These are phyloP conservation scores for Drosophila percnosoma DNA, from an alignment of 2,888 invertebrate species.

Conservation along the genomic window DNA sequence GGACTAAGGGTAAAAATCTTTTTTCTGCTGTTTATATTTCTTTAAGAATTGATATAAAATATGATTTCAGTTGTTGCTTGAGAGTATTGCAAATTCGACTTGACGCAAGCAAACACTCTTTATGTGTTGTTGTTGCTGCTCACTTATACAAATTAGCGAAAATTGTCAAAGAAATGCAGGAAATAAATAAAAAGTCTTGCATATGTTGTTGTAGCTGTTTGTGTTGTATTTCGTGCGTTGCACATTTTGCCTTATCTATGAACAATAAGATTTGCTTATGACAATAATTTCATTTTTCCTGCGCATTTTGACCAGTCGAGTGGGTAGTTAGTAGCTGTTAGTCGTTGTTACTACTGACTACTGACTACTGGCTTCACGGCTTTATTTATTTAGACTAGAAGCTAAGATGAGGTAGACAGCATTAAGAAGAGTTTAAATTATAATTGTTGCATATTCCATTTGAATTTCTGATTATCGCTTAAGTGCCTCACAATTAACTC, in stretches of 20 bases:
- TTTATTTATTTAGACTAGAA: not conserved
- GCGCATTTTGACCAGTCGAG: conserved; percentile 10
- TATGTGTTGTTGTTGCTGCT: conserved; percentile 24
- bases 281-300: conserved; percentile 54
- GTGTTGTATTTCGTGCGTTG: conserved; percentile 55
- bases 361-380: not conserved
- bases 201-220: conserved; percentile 20
- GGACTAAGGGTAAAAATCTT: not conserved
- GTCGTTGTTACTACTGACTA: not conserved
- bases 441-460: not conserved
- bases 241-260: conserved; percentile 59
- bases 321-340: conserved; percentile 11
- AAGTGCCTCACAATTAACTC: too few relatives aligned
- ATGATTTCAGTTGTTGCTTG: not conserved
- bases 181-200: conserved; percentile 46
- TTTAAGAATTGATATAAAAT: not conserved
- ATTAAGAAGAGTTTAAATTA: not conserved
- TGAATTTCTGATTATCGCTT: not conserved
- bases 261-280: conserved; percentile 67
- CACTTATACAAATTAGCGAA: conserved; percentile 70
- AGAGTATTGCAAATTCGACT: conserved; percentile 28
- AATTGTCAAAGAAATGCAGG: conserved; percentile 71
- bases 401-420: not conserved
- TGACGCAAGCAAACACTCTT: not conserved
- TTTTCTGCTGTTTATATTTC: not conserved